Evolutionary conservation across 2,888 invertebrate species (phyloP).

Genomic region (Listrodromus nycthemerus): DNA sequence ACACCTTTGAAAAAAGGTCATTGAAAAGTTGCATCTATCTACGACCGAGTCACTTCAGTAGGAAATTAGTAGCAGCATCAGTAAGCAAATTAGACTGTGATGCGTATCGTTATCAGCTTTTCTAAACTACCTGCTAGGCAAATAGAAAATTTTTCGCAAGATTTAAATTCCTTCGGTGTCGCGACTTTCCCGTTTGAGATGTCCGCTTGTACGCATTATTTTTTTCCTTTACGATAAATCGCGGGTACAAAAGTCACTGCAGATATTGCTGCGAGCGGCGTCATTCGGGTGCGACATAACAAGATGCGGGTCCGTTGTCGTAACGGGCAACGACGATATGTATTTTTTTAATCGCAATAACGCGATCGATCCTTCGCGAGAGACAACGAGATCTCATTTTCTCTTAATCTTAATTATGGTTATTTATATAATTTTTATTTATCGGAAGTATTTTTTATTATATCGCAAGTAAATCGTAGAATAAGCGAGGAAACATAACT

Average conservation of each 20-base stretch:
- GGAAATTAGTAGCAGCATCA: neutral
- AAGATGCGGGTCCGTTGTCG: neutral
- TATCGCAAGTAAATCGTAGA: too few species aligned
- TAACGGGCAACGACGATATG: neutral
- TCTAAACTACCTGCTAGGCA: neutral
- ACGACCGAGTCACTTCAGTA: too few species aligned
- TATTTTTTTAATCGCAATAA: slow-evolving; percentile 31
- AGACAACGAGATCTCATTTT: neutral
- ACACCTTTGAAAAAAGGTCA: too few species aligned
- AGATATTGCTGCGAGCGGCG: slow-evolving; percentile 31
- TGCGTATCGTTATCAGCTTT: neutral
- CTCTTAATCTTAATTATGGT: too few species aligned
- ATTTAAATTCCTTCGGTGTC: neutral
- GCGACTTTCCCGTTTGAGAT: too few species aligned
- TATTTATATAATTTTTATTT: too few species aligned
- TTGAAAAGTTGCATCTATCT: too few species aligned
- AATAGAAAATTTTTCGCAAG: neutral
- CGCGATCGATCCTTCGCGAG: neutral
- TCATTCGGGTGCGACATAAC: slow-evolving; percentile 25
- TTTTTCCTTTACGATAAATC: slow-evolving; percentile 19
- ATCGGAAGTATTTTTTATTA: too few species aligned
- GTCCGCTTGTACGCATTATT: neutral
- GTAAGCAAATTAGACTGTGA: slow-evolving; percentile 2
- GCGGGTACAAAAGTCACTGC: slow-evolving; percentile 58
- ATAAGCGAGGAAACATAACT: too few species aligned